Evolutionary conservation across 2,797 vertebrate species (phyloP).

Genomic region (Neomorphus geoffroyi): DNA sequence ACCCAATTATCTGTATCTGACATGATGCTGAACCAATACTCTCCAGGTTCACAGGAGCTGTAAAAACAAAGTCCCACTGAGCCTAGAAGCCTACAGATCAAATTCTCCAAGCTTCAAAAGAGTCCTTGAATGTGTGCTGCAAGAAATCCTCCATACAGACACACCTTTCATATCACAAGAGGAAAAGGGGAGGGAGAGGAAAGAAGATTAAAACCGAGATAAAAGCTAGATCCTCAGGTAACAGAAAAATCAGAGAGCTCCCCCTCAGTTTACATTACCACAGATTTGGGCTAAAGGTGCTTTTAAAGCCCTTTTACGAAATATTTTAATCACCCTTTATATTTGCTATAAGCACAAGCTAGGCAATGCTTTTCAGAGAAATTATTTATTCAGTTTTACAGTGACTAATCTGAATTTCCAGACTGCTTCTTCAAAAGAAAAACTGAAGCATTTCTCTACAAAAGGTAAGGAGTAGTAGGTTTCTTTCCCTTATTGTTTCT

Average conservation of each 20-base stretch:
- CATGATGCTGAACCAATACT: not conserved
- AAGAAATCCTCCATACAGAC: not conserved
- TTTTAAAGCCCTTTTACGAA: not conserved
- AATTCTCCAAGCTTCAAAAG: not conserved
- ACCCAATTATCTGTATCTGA: not conserved
- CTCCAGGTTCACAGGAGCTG: not conserved
- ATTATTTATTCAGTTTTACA: constrained; percentile 48
- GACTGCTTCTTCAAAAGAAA: constrained; percentile 42
- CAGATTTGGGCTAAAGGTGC: not conserved
- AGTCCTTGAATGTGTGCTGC: not conserved
- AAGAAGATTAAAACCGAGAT: not conserved
- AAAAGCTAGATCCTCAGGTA: constrained; percentile 11
- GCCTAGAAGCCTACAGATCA: not conserved
- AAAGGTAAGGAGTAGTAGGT: not conserved
- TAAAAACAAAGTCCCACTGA: not conserved
- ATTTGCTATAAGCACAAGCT: not conserved
- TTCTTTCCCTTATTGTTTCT: not conserved
- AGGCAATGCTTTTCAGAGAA: not conserved
- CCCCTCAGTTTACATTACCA: not conserved
- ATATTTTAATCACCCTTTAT: not conserved
- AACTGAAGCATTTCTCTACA: not conserved
- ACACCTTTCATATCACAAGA: not conserved
- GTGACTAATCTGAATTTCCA: constrained; percentile 60
- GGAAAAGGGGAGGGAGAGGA: not conserved
- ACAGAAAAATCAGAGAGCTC: constrained; percentile 26